Base-by-base conservation (phyloP, 2,113 vertebrate species). In the Setophaga petechia region DNA sequence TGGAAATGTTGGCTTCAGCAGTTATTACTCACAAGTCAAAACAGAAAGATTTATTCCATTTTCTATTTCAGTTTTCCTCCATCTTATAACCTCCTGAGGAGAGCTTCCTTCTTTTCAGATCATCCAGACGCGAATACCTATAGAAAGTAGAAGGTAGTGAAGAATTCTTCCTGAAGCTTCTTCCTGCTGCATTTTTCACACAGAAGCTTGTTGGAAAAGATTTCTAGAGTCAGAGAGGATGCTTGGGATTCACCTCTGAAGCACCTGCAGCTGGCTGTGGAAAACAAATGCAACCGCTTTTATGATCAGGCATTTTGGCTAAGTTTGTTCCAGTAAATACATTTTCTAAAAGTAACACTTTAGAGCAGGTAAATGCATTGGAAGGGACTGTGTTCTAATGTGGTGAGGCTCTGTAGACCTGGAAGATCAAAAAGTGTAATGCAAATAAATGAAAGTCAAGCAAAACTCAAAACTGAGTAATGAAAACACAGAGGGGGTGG, bases 11-110 rank as follows among this genome's bases (percentile, higher is more conserved):
- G 86, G 73, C 91, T 93, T 88, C 74, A 83, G 90, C 62, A 73
- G 72, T 84, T 94, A 95, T 97, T 97, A 97, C 93, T 97, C 97
- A 97, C 87, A 96, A 90, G 89, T 96, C 94, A 93, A 97, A 97
- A 97, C 95, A 97, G 87, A 92, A 93, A 92, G 90, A 96, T 95
- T 91, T 96, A 96, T 96, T 95, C 93, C 35, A 80, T 96, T 96
- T 97, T 97, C 96, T 92, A 93, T 94, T 96, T 95, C 87, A 67
- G 75, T 93, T 85, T 62, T 94, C 52, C 66, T 94, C 87, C 95
- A 71, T 94, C 71, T 91, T 92, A 87, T 4, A 93, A 87, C 28
- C 65, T 90, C 66, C 51, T 67, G 78, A 82, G 59, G 58, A 71
- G 68, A 63, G 33, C 72, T 95, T 89, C 46, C 65, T 95, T 90